phyloP scores from a whole-genome alignment of 2,797 vertebrate species.

The Macroramphosus scolopax region DNA sequence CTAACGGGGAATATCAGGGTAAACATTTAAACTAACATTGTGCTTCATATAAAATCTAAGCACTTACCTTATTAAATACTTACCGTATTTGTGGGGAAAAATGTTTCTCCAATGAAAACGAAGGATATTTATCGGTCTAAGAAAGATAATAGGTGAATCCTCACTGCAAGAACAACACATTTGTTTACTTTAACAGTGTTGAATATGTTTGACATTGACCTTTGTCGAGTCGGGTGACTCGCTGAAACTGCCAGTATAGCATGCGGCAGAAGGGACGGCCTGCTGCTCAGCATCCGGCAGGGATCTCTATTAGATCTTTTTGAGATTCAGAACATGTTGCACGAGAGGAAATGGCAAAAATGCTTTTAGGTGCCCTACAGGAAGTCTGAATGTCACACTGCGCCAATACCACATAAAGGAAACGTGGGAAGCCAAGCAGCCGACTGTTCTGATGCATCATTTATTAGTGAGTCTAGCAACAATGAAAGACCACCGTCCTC shows the following conservation, averaged over 20 bases:
- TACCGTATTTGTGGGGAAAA: no score
- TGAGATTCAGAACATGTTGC: slow-evolving; percentile 23
- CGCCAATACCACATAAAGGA: slow-evolving; percentile 39
- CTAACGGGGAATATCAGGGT: no score
- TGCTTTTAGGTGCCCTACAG: slow-evolving; percentile 56
- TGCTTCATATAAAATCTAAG: no score
- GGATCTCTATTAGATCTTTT: no score
- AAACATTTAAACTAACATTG: no score
- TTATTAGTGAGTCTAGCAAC: slow-evolving; percentile 44
- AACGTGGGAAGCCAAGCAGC: slow-evolving; percentile 61
- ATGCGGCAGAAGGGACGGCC: slow-evolving; percentile 7
- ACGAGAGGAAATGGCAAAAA: slow-evolving; percentile 55
- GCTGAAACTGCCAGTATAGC: slow-evolving; percentile 14
- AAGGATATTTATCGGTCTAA: no score
- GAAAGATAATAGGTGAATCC: no score
- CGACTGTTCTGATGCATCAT: slow-evolving; percentile 52
- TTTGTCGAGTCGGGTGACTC: slow-evolving; percentile 23
- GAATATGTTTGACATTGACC: slow-evolving; percentile 23
- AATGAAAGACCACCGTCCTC: slow-evolving; percentile 37
- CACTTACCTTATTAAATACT: no score
- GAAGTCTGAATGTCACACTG: slow-evolving; percentile 47
- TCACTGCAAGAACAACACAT: no score
- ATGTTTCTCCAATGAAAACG: no score
- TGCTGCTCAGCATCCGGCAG: no score
- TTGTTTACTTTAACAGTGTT: no score